Base-by-base conservation (phyloP, 2,113 vertebrate genomes). In the Elanus axillaris region DNA sequence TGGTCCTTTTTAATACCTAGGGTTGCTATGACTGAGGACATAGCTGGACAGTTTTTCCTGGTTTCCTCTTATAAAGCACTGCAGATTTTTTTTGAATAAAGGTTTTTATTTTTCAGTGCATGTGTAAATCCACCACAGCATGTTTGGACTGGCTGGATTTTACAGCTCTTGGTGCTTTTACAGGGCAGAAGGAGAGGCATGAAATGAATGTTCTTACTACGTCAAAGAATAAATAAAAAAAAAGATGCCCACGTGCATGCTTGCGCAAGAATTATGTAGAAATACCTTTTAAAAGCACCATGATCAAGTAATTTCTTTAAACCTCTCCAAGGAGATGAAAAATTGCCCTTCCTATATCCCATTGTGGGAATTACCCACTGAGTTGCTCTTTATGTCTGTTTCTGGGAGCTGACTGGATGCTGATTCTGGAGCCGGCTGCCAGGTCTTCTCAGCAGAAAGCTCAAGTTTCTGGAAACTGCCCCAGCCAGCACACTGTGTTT, bases 401-500 rank as follows among this genome's bases (percentile, higher is more conserved):
- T 96, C 48, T 94, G 71, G 89, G 84, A 95, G 86, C 56, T 87
- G 88, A 94, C 75, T 53, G 68, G 95, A 93, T 72, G 91, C 94
- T 87, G 95, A 91, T 95, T 93, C 53, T 75, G 77, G 66, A 96
- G 62, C 18, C 0, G 22, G 77, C 59, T 96, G 97, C 94, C 96
- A 97, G 84, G 69, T 91, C 91, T 93, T 92, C 95, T 93, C 96
- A 94, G 94, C 6, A 1, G 95, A 95, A 81, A 96, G 83, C 93
- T 94, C 94, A 94, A 69, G 86, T 86, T 94, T 86, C 94, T 97
- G 95, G 94, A 97, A 95, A 78, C n/a, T 87, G 84, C 89, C 84
- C 89, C 89, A 96, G 89, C 77, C 94, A 95, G 95, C 95, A 96
- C 83, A 95, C 84, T 94, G 93, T 52, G 94, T 94, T 92, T 94